Base-by-base conservation (phyloP, 1,140 invertebrate genomes). In the Centruroides vittatus region DNA sequence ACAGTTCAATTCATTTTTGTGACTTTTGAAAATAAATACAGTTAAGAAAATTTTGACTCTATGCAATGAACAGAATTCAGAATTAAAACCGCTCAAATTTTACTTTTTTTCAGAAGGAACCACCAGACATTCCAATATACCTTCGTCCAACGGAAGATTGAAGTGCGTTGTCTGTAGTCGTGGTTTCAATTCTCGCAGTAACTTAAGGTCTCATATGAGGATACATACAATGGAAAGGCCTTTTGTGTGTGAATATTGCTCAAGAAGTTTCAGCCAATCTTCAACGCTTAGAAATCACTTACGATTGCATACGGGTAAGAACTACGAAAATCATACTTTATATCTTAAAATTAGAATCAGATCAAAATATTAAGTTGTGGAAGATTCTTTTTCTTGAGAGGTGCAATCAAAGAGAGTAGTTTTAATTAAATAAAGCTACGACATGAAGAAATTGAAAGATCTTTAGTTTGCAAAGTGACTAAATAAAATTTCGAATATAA, bases 191-290 rank as follows among this genome's bases (percentile, higher is more conserved):
- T 64, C 62, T 11, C 47, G 65, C 5, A 66, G 65, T 50, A 67
- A 72, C 58, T 61, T 72, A 47, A 62, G 67, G 11, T 64, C 68
- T 46, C 72, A 73, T 68, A 69, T 71, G 63, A 63, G 70, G 3
- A 69, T 67, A 5, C 74, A 76, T 61, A 76, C 74, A 3, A 67
- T 78, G 3, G 79, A 81, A 67, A 67, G 75, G 57, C 79, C 79
- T 6, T 80, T 75, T 68, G 71, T 72, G 60, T 81, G 79, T 64
- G 73, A 73, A 60, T 70, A 76, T 50, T 81, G 79, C 59, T 59
- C 62, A 13, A 65, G 65, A 47, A 57, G 61, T 12, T 68, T 70
- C 58, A 68, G 65, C 56, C 63, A 67, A 35, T 62, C 65, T 10
- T 64, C 67, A 5, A 74, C 71, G 0, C 60, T 74, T 35, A 65